Evolutionary conservation across 2,113 vertebrate genomes (phyloP).

Genomic region (Takifugu bimaculatus): DNA sequence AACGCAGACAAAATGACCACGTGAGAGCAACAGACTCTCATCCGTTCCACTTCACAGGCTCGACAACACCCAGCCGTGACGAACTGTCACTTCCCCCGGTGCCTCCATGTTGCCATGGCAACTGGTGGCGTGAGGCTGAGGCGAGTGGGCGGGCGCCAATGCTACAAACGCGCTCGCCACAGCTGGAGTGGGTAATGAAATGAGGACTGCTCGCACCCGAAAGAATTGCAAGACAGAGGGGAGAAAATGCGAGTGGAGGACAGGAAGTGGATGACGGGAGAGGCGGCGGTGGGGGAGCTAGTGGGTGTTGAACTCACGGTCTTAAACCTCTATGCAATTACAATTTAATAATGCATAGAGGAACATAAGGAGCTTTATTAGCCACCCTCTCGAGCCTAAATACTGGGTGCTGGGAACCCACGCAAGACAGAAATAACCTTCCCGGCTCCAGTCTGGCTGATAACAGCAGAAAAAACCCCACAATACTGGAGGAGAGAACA

Average conservation of each 20-base stretch:
- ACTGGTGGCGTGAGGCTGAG: slow-evolving; percentile 38
- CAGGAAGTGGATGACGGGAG: slow-evolving; percentile 17
- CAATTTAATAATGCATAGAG: slow-evolving; percentile 66
- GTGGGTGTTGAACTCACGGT: slow-evolving; percentile 54
- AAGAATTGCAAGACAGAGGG: slow-evolving; percentile 11
- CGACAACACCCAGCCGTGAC: slow-evolving; percentile 50
- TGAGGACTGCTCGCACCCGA: slow-evolving; percentile 33
- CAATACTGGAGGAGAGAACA: slow-evolving; percentile 10
- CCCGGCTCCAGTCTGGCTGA: slow-evolving; percentile 43
- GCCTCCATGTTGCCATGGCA: slow-evolving; percentile 64
- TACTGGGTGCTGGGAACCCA: slow-evolving; percentile 56
- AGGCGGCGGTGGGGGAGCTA: slow-evolving; percentile 24
- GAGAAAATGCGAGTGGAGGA: slow-evolving; percentile 10
- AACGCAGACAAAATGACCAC: slow-evolving; percentile 41
- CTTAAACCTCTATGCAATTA: slow-evolving; percentile 55
- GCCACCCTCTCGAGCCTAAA: slow-evolving; percentile 54
- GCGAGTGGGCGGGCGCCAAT: slow-evolving; percentile 59
- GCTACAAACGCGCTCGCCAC: slow-evolving; percentile 55
- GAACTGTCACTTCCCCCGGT: slow-evolving; percentile 61
- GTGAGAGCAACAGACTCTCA: slow-evolving; percentile 54
- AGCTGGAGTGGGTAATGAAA: slow-evolving; percentile 63
- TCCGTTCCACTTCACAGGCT: slow-evolving; percentile 64
- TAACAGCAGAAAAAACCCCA: slow-evolving; percentile 33
- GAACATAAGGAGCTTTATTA: slow-evolving; percentile 52
- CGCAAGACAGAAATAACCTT: slow-evolving; percentile 67